Evolutionary conservation across 2,888 invertebrate genomes (phyloP), one percentile per base, ranked within the genome.

Genomic region (Eledona agricola): DNA sequence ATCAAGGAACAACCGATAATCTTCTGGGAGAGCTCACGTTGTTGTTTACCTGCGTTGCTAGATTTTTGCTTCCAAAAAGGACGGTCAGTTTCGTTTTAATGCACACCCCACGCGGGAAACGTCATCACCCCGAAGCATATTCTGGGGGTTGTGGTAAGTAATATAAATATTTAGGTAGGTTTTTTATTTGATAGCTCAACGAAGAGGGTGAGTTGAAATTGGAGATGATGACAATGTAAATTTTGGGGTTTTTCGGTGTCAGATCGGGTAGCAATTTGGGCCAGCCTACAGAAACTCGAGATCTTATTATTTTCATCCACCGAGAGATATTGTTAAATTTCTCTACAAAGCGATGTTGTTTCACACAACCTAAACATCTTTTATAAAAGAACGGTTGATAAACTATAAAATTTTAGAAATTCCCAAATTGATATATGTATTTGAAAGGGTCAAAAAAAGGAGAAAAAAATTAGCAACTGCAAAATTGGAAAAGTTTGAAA

Each of bases 111-210:
- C 4, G 19, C 7, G 10, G 6, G 4, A 31, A 37, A 50, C 45
- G 45, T 51, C 51, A 45, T 26, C 51, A 23, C 50, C 54, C 20
- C 28, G 43, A 28, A 42, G 22, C 31, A 40, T 28, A 52, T 50
- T 42, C 29, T 19, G 38, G 28, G 40, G 38, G 34, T 51, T 51
- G 57, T 51, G 59, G 55, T 49, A 55, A 58, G 57, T 56, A 62
- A 63, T 62, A 62, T 62, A 65, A 65, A 65, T 65, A 65, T 65
- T 65, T 65, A 61, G 62, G 55, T 55, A 46, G 59, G 59, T 63
- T 63, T 61, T 63, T 64, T 59, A 61, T 60, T 55, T 51, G 59
- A 59, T 59, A 55, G 59, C 51, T 43, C 45, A 54, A 54, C 58
- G 56, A 47, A 55, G 60, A 56, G 57, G 62, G 57, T 50, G 61